Base-by-base conservation (phyloP, 2,797 vertebrate genomes). In the Huso huso region DNA sequence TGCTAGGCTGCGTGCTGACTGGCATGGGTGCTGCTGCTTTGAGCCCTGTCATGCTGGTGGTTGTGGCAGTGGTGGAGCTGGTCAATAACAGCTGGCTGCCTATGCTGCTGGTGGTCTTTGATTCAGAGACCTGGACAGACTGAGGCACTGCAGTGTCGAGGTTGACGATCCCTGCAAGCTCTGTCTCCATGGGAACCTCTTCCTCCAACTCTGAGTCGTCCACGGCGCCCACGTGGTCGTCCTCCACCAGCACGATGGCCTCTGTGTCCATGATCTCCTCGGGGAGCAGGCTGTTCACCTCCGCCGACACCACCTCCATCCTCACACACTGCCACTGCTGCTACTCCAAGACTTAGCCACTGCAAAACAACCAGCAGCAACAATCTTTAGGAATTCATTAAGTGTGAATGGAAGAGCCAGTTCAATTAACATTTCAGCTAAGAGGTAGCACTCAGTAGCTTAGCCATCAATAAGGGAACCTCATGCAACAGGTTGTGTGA, bases 261-360 rank as follows among this genome's bases (percentile, higher is more conserved):
- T 91, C 90, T 0, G 94, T 96, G 74, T 98, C 96, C 96, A 99
- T 99, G 80, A 99, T 99, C 78, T 99, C 96, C 81, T 99, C 96
- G 55, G 96, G 96, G 72, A 99, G 96, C 82, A 97, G 89, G 79
- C 92, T 97, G 90, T 95, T 97, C 77, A 98, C 89, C 81, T 99
- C 96, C 37, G 96, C 93, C 62, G 96, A 94, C 76, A 97, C 96
- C 87, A 95, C 95, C 74, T 98, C 95, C 96, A 99, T 98, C 75
- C 66, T 81, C 74, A 82, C 75, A 77, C 77, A 73, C 61, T 72
- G 23, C 23, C 23, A 37, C 23, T 37, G 23, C 23, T 37, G 23
- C 23, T 37, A 37, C 65, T 77, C 68, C 72, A 77, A 7, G 59
- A 68, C 76, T 72, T 75, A 72, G 81, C 79, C 65, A 77, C 84